Conservation (phyloP, 2,888 invertebrate species). For the Orgyia antiqua region DNA sequence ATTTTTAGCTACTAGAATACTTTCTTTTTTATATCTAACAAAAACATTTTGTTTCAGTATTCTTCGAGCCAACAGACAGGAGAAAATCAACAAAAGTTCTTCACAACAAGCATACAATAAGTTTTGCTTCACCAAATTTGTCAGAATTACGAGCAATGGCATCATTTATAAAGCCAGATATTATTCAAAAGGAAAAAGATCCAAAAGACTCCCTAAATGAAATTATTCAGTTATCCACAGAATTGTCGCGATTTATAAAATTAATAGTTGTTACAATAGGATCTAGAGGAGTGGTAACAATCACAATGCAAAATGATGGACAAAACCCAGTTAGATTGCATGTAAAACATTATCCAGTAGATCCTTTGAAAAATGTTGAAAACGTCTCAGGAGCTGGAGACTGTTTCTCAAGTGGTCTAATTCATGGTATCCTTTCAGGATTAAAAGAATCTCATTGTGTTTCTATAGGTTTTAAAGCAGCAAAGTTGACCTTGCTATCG, state of each 20-base stretch:
- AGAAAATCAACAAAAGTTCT: constrained; percentile 87
- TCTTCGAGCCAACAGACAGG: constrained; percentile 94
- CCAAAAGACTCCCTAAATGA: constrained; percentile 33
- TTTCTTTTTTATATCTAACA: too few species aligned
- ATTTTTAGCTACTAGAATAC: too few species aligned
- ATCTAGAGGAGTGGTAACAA: constrained; percentile 75
- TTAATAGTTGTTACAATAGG: constrained; percentile 82
- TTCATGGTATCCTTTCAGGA: constrained; percentile 79
- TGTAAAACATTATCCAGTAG: constrained; percentile 53
- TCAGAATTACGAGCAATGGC: constrained; percentile 86
- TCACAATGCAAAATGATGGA: constrained; percentile 15
- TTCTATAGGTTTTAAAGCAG: constrained; percentile 80
- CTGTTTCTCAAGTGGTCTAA: constrained; percentile 84
- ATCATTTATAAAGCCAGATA: constrained; percentile 50
- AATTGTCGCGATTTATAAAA: constrained; percentile 68
- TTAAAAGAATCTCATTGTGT: constrained; percentile 78
- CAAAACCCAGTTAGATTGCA: constrained; percentile 7
- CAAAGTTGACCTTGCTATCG: constrained; percentile 77
- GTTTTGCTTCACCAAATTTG: constrained; percentile 88
- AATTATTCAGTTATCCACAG: constrained; percentile 41
- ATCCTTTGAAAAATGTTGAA: constrained; percentile 62
- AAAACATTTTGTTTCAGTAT: constrained; percentile 84
- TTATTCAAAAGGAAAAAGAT: constrained; percentile 22
- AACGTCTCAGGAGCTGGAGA: constrained; percentile 93
- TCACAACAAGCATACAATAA: constrained; percentile 60